A percentile compares a stretch with the other conserved stretches of the same genome.
Conservation (phyloP, 2,797 vertebrate genomes). For the Dicrostonyx torquatus region DNA sequence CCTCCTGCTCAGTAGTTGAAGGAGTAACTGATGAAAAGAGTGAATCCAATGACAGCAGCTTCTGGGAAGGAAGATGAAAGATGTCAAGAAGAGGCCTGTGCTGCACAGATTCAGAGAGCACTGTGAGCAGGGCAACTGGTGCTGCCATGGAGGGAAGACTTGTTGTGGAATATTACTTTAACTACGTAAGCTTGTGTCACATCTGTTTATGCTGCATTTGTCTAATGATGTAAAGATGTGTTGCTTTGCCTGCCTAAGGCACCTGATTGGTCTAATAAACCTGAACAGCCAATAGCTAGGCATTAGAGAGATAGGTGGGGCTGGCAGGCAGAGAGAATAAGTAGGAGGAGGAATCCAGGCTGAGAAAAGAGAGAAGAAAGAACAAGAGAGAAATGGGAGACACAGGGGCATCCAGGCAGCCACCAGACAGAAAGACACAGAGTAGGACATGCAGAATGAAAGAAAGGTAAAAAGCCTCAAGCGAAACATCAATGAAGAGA, state of each 20-base stretch:
- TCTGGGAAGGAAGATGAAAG: not conserved
- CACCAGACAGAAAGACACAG: not conserved
- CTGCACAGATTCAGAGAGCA: not conserved
- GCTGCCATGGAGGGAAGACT: not conserved
- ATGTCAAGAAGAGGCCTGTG: fast-evolving
- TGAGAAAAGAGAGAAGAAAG: not conserved
- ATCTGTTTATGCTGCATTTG: not conserved
- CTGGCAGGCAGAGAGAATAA: not conserved
- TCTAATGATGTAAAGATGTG: not conserved
- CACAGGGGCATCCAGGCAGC: not conserved
- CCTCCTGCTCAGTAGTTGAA: not conserved
- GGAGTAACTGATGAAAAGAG: not conserved
- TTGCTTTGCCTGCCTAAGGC: not conserved
- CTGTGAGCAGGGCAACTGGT: not conserved
- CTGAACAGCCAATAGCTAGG: not conserved
- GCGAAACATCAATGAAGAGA: not conserved
- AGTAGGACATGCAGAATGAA: not conserved
- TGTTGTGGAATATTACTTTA: not conserved
- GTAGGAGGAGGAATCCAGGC: not conserved
- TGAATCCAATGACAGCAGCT: not conserved
- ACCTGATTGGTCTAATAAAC: not conserved
- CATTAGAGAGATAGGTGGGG: not conserved
- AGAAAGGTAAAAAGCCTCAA: not conserved
- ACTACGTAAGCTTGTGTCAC: not conserved
- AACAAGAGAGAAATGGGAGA: not conserved